Evolutionary conservation across 2,888 invertebrate genomes (phyloP), one percentile per base, ranked within the genome.

Genomic region (Octodonta nipae): DNA sequence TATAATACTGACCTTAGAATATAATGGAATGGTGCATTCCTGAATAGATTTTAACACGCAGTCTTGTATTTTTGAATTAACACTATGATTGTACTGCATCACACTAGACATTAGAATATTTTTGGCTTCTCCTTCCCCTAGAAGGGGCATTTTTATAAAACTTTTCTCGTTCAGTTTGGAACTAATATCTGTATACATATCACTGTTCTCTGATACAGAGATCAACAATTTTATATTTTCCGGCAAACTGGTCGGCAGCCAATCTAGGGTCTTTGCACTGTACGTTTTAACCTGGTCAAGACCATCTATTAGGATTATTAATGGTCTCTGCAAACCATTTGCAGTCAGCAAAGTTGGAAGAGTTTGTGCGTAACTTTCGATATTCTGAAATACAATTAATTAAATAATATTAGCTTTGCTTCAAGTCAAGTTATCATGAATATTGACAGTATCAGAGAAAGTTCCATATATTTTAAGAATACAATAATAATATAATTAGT

Each of bases 281-380:
- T 71, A 61, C 27, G 49, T 42, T 42, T 55, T 58, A 34, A 74
- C 66, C 54, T 75, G 73, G 52, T 81, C 80, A 26, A 86, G 65
- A 0, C 83, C 85, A 52, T 86, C 86, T 43, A 88, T 70, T 30
- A 83, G 67, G 40, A 88, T 66, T 31, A 85, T 67, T 36, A 81
- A 61, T 28, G 75, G 70, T 42, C 75, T 66, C 51, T 69, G 57
- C 25, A 70, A 58, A 35, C 70, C 66, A 52, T 68, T 60, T 28
- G 68, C 67, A 7, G 64, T 57, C 45, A 77, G 58, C 39, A 74
- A 57, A 35, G 60, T 58, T 11, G 68, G 65, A 40, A 82, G 65
- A 13, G 71, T 66, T 33, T 64, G 58, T 10, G 78, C 72, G 50
- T 88, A 82, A 1, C 76, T 73, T 41, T 72, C 70, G 55, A 83